Percentiles rank a stretch among this genome's conserved stretches.
phyloP scores from a whole-genome alignment of 2,113 vertebrate genomes.

The human (Homo sapiens) region DNA sequence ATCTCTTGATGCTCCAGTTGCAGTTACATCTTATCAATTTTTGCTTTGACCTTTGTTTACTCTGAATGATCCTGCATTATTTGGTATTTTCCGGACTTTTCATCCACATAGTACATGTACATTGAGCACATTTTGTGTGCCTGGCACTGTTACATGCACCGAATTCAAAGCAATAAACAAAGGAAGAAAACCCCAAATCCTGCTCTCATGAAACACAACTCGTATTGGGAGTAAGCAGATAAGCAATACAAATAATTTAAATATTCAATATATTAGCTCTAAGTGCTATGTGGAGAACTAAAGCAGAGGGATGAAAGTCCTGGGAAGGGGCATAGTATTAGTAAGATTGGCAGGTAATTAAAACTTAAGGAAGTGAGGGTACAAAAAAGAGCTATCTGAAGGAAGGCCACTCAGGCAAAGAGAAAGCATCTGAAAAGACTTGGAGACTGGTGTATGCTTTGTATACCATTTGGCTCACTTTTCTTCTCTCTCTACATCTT shows the following conservation, averaged over 20 bases:
- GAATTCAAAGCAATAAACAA: not conserved
- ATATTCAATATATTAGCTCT: not conserved
- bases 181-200: not conserved
- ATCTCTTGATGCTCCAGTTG: not conserved
- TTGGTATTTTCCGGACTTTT: not conserved
- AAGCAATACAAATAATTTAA: not conserved
- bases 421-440: not conserved
- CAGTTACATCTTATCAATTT: not conserved
- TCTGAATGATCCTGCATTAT: not conserved
- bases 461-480: not conserved
- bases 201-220: not conserved
- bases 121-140: not conserved
- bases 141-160: not conserved
- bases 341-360: not conserved
- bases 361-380: not conserved
- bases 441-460: no score
- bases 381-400: no score
- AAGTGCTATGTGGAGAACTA: not conserved
- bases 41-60: not conserved
- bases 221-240: not conserved
- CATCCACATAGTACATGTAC: not conserved
- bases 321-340: not conserved
- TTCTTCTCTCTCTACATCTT: not conserved
- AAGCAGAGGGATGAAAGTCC: not conserved
- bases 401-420: not conserved